A percentile compares a stretch with the other conserved stretches of the same genome.
phyloP scores from a whole-genome alignment of 2,113 vertebrate species.

The Trachemys scripta region DNA sequence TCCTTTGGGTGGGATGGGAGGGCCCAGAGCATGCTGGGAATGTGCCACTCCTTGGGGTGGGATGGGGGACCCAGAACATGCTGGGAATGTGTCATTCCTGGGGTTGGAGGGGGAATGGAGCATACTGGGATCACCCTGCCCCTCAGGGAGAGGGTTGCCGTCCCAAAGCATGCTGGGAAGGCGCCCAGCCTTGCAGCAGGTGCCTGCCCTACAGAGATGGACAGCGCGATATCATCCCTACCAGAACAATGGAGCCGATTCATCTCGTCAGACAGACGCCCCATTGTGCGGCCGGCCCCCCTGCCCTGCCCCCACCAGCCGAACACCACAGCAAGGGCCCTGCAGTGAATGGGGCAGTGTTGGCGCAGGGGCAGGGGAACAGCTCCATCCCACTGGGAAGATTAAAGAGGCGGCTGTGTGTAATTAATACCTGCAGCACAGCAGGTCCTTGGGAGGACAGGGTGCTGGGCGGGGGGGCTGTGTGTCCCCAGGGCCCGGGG shows the following conservation, averaged over 20 bases:
- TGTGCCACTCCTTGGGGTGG: not conserved
- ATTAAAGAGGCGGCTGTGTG: not conserved
- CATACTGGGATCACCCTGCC: not conserved
- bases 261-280: not conserved
- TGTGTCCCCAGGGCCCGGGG: not conserved
- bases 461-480: not conserved
- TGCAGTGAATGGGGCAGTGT: slow-evolving; percentile 20
- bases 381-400: not conserved
- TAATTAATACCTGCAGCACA: not conserved
- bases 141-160: not conserved
- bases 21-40: not conserved
- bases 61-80: not conserved
- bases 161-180: not conserved
- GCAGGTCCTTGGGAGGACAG: not conserved
- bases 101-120: not conserved
- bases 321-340: not conserved
- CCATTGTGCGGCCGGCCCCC: not conserved
- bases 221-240: not conserved
- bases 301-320: not conserved
- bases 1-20: not conserved
- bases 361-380: not conserved
- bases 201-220: not conserved
- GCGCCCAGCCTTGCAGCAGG: not conserved
- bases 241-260: slow-evolving; percentile 1
- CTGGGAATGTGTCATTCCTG: not conserved